Evolutionary conservation across 1,140 invertebrate species (phyloP).

Genomic region (Trachymyrmex cornetzi): DNA sequence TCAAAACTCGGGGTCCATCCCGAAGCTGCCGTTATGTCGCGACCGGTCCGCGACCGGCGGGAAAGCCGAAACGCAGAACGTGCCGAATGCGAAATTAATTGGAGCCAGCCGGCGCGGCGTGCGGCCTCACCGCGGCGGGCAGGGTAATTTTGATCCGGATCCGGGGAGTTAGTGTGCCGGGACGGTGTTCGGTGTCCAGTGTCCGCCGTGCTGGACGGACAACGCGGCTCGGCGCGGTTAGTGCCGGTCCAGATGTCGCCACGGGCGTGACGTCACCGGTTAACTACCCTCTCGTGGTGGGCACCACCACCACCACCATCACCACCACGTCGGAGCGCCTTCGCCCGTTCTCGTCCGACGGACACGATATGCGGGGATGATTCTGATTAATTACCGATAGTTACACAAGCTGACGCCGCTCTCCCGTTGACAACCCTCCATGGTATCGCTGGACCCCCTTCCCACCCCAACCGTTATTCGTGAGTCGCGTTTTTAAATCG

Average conservation of each 20-base stretch:
- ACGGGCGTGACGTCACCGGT: constrained; percentile 86
- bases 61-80: constrained; percentile 65
- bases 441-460: constrained; percentile 53
- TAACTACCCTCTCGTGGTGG: constrained; percentile 82
- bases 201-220: constrained; percentile 79
- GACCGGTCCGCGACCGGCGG: constrained; percentile 26
- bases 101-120: constrained; percentile 80
- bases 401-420: constrained; percentile 86
- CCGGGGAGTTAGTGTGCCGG: constrained; percentile 79
- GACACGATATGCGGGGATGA: constrained; percentile 85
- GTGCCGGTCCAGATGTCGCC: constrained; percentile 86
- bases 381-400: constrained; percentile 87
- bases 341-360: constrained; percentile 68
- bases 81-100: constrained; percentile 84
- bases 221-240: constrained; percentile 75
- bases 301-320: constrained; percentile 36
- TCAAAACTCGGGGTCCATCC: not conserved
- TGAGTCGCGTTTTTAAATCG: constrained; percentile 63
- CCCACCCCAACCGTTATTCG: constrained; percentile 12
- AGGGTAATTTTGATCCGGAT: constrained; percentile 85
- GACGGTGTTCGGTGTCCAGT: constrained; percentile 77
- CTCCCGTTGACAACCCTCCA: constrained; percentile 76
- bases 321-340: constrained; percentile 52
- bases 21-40: not conserved
- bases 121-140: constrained; percentile 69